Percentiles rank a stretch among this genome's conserved stretches.
phyloP scores from a whole-genome alignment of 2,888 invertebrate genomes.

The Tethea ocularis region DNA sequence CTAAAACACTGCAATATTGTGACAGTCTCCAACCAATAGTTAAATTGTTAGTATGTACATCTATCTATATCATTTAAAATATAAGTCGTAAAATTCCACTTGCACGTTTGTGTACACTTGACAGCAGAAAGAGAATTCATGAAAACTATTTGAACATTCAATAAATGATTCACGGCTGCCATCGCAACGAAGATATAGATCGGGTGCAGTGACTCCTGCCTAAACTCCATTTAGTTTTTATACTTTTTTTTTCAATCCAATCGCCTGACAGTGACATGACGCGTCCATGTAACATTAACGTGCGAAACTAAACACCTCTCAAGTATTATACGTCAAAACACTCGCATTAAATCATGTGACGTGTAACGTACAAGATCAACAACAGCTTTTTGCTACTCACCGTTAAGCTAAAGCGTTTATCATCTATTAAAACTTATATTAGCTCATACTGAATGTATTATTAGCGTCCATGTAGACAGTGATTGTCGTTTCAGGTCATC shows the following conservation, averaged over 20 bases:
- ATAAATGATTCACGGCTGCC: slow-evolving; percentile 1
- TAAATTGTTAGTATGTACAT: no score
- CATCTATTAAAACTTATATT: slow-evolving; percentile 17
- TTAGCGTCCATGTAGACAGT: slow-evolving; percentile 31
- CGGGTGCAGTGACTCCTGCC: slow-evolving; percentile 43
- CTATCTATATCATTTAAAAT: no score
- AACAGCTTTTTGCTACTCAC: slow-evolving; percentile 46
- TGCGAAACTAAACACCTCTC: slow-evolving; percentile 52
- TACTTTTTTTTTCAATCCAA: slow-evolving; percentile 47
- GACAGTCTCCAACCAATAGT: no score
- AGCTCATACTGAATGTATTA: slow-evolving; percentile 35
- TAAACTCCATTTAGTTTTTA: slow-evolving; percentile 40
- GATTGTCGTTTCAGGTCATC: slow-evolving; percentile 1
- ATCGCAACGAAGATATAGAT: slow-evolving; percentile 17
- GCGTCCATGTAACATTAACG: slow-evolving; percentile 49
- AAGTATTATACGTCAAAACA: slow-evolving; percentile 55
- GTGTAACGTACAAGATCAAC: slow-evolving; percentile 48
- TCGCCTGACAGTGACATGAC: slow-evolving; percentile 68
- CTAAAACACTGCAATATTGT: no score
- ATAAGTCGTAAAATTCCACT: no score
- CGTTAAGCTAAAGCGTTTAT: slow-evolving; percentile 47
- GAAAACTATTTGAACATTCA: not conserved
- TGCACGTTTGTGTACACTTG: not conserved
- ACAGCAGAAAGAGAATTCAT: slow-evolving; percentile 1
- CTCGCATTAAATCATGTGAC: slow-evolving; percentile 37